Conservation (phyloP, 2,888 invertebrate species). For the Pammene aurita region DNA sequence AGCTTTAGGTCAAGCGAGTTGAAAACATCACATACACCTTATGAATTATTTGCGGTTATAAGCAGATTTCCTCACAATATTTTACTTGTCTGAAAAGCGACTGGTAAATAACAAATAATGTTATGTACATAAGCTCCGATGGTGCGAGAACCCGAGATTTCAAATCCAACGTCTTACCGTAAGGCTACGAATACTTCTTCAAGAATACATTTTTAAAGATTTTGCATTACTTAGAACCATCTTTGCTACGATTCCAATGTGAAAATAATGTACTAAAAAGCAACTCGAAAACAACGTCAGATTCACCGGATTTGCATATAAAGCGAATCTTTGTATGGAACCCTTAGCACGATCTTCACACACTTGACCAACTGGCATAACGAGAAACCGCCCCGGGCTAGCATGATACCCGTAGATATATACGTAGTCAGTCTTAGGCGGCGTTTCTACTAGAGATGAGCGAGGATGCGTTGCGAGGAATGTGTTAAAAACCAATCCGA, state of each 20-base stretch:
- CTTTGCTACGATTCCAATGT: not conserved
- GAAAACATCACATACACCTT: no score
- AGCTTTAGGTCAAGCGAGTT: no score
- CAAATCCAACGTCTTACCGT: not conserved
- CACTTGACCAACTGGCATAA: slow-evolving; percentile 38
- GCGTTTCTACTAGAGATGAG: no score
- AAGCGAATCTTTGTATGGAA: slow-evolving; percentile 21
- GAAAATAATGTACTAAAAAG: slow-evolving; percentile 11
- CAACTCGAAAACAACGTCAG: slow-evolving; percentile 8
- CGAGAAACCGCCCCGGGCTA: slow-evolving; percentile 34
- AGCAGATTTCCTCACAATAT: no score
- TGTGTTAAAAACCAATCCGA: no score
- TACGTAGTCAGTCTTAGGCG: no score
- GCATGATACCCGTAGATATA: slow-evolving; percentile 6
- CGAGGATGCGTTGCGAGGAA: no score
- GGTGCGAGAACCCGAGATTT: no score
- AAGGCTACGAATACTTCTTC: not conserved
- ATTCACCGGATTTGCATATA: slow-evolving; percentile 28
- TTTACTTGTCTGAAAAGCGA: no score
- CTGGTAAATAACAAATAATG: no score
- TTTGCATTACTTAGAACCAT: not conserved
- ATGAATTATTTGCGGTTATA: no score
- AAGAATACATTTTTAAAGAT: not conserved
- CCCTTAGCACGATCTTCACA: slow-evolving; percentile 20
- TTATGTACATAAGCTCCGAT: no score